These are phyloP conservation scores for Drosophila sturtevanti DNA, from an alignment of 1,140 invertebrate genomes.

Conservation along the genomic window DNA sequence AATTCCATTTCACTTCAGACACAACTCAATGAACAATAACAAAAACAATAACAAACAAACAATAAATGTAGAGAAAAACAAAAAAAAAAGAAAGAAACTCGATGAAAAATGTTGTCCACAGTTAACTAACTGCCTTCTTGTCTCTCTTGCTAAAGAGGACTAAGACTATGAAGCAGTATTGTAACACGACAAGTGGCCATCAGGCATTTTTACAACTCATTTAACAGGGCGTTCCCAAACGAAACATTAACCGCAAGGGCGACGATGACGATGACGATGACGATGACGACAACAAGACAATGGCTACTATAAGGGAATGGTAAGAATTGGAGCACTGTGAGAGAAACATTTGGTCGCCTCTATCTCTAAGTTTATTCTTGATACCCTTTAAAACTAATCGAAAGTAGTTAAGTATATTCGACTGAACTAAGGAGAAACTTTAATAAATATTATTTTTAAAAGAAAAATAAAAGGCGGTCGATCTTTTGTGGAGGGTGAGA, in stretches of 20 bases:
- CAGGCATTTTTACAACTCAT: constrained; percentile 73
- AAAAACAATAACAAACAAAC: constrained; percentile 11
- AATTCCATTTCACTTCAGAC: constrained; percentile 11
- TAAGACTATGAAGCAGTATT: neutral
- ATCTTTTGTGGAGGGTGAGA: no score
- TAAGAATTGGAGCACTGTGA: no score
- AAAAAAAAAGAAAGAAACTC: constrained; percentile 12
- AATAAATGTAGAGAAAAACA: no score
- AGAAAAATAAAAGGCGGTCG: no score
- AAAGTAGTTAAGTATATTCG: no score
- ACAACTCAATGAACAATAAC: constrained; percentile 7
- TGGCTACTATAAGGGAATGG: neutral
- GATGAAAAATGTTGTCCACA: neutral
- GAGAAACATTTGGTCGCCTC: neutral
- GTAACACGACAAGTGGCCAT: constrained; percentile 36
- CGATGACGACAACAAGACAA: constrained; percentile 10
- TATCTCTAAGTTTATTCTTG: neutral
- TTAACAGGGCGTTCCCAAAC: constrained; percentile 56
- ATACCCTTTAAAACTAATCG: no score
- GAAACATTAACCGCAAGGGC: constrained; percentile 42
- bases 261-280: constrained; percentile 41
- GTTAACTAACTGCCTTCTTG: constrained; percentile 6
- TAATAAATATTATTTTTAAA: no score
- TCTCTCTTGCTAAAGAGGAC: no score
- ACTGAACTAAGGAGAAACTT: no score